Percentiles rank a stretch among this genome's conserved stretches.
These are phyloP conservation scores for Lophochroa leadbeateri DNA, from an alignment of 2,113 vertebrate genomes.

Conservation along the genomic window DNA sequence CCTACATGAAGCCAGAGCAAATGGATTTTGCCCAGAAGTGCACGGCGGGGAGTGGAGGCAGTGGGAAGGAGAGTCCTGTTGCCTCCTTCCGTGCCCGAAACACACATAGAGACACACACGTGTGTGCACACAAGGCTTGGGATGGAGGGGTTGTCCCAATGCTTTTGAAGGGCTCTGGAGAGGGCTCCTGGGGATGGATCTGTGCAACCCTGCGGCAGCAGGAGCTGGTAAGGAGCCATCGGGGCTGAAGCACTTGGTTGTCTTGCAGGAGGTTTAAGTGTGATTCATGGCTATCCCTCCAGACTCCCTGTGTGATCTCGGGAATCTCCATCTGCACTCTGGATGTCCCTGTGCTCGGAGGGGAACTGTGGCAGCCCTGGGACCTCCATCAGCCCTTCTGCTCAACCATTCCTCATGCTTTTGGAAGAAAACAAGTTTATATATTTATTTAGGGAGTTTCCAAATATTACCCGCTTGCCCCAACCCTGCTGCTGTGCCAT, in stretches of 20 bases:
- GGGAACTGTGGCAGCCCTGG: background rate
- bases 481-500: background rate
- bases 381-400: fast-evolving
- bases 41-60: constrained; percentile 45
- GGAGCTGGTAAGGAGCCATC: background rate
- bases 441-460: background rate
- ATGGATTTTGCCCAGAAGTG: constrained; percentile 68
- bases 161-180: background rate
- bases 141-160: background rate
- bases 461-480: background rate
- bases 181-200: background rate
- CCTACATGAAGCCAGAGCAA: constrained; percentile 57
- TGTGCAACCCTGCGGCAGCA: fast-evolving
- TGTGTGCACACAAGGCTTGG: background rate
- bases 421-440: background rate
- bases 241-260: background rate
- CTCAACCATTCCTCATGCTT: fast-evolving
- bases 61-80: background rate
- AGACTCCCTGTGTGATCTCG: background rate
- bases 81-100: constrained; percentile 10
- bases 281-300: background rate
- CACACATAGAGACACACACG: background rate
- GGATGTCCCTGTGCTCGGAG: background rate
- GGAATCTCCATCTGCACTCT: background rate
- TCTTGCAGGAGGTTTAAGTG: background rate